Base-by-base conservation (phyloP, 2,797 vertebrate species). In the Ctenochaetus hawaiiensis region DNA sequence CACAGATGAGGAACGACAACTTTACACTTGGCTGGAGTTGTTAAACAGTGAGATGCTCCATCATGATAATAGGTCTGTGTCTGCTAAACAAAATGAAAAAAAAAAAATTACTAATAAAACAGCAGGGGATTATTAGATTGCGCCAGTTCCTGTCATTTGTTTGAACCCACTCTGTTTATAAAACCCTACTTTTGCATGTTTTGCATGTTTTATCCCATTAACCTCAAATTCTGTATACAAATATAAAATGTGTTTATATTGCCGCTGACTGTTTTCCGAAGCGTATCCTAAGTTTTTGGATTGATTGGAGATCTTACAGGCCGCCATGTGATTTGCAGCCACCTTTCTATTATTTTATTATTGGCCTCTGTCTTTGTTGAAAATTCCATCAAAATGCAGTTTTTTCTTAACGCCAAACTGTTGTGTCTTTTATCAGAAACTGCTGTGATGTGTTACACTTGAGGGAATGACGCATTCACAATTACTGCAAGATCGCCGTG, bases 1-100 rank as follows among this genome's bases (percentile, higher is more conserved):
- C 75, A n/a, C 82, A 83, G 59, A 89, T 73, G 77, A 91, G 63
- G 77, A 89, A 84, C 68, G 87, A 85, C 78, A 84, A 85, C 86
- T 84, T 87, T 61, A 67, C 75, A 89, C 75, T 85, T 82, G 77
- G 67, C 85, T 49, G 53, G 34, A 56, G 30, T 67, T 67, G 41
- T 75, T 89, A 65, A 86, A 84, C 60, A 78, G 61, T 70, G 57
- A 86, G 87, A 87, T 60, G 60, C 73, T 89, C 53, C 54, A 68
- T 76, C 62, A 72, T 72, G 60, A 88, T 75, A 82, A 78, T 47
- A 72, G 26, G 20, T 44, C 48, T 26, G 58, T 58, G 57, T 81
- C 67, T 72, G 37, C 56, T 82, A 77, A 82, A 87, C 44, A 71
- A 83, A 78, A 71, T 37, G 10, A 34, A 34, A 34, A 7, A 34